Percentiles rank a stretch among this genome's conserved stretches.
Evolutionary conservation across 2,797 vertebrate genomes (phyloP).

Genomic region (Rhinichthys osculus): DNA sequence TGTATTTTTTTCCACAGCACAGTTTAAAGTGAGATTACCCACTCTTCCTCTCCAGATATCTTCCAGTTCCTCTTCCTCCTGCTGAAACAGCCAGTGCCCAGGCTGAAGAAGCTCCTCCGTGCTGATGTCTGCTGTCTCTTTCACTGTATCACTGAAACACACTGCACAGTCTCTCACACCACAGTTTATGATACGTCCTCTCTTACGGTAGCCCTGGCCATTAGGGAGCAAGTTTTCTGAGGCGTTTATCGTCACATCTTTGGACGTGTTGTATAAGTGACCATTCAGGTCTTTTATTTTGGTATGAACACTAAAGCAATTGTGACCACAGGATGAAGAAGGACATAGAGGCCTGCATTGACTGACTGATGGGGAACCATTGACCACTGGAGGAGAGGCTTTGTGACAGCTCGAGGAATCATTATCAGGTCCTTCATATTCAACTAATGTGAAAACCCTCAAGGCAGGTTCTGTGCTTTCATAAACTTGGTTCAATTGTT

Average conservation of each 20-base stretch:
- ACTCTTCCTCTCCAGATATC: constrained; percentile 76
- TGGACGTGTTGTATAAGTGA: constrained; percentile 59
- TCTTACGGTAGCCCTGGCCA: neutral
- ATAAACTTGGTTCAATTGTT: neutral
- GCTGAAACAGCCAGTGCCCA: constrained; percentile 76
- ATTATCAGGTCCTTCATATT: constrained; percentile 1
- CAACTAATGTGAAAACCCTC: neutral
- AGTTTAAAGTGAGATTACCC: constrained; percentile 10
- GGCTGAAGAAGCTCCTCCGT: constrained; percentile 68
- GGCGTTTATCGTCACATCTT: constrained; percentile 18
- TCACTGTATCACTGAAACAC: constrained; percentile 32
- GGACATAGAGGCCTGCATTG: neutral
- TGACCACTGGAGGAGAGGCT: neutral
- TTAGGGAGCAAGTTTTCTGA: neutral
- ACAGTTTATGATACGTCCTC: constrained; percentile 52
- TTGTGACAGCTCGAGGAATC: neutral
- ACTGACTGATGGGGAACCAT: neutral
- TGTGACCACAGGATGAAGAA: constrained; percentile 30
- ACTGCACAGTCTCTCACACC: constrained; percentile 43
- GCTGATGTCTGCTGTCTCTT: constrained; percentile 13
- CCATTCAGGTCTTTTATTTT: constrained; percentile 60
- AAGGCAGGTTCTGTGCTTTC: neutral
- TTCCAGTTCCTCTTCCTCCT: constrained; percentile 81
- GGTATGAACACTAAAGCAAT: constrained; percentile 63
- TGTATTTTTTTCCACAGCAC: constrained; percentile 14